Evolutionary conservation across 2,888 invertebrate genomes (phyloP).

Genomic region (Arctia plantaginis): DNA sequence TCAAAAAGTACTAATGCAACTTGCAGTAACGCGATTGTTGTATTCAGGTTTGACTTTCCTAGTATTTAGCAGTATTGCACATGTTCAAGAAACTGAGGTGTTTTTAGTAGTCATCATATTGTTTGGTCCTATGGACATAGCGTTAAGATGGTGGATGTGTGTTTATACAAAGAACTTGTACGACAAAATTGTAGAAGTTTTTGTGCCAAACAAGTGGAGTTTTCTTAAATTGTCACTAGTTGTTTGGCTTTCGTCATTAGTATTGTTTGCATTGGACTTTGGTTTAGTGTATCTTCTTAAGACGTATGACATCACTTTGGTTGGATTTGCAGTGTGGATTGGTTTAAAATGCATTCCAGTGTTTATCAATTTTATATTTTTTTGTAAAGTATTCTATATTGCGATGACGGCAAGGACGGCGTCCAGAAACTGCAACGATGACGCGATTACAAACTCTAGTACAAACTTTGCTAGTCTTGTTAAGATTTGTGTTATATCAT

Average conservation of each 20-base stretch:
- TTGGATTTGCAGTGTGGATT: neutral
- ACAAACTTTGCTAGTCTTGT: slow-evolving; percentile 1
- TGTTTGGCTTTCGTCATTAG: slow-evolving; percentile 1
- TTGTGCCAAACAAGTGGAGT: slow-evolving; percentile 2
- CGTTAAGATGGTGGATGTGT: slow-evolving; percentile 12
- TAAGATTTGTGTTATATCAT: slow-evolving; percentile 11
- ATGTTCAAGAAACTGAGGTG: neutral
- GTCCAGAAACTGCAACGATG: neutral
- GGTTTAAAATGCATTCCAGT: slow-evolving; percentile 1
- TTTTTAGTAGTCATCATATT: neutral
- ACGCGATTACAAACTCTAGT: neutral
- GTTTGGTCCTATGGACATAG: slow-evolving; percentile 4
- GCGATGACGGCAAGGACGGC: neutral
- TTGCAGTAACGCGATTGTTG: slow-evolving; percentile 2
- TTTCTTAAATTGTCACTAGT: slow-evolving; percentile 2
- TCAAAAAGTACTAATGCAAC: slow-evolving; percentile 13
- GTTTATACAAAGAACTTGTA: slow-evolving; percentile 15
- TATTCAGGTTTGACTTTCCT: neutral
- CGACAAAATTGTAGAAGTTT: slow-evolving; percentile 16
- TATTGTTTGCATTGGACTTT: neutral
- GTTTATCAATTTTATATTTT: neutral
- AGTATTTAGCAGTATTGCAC: neutral
- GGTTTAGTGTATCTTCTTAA: slow-evolving; percentile 7
- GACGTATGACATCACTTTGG: neutral
- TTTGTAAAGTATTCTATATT: slow-evolving; percentile 1